Conservation (phyloP, 2,888 invertebrate genomes). For the Bedellia somnulentella region DNA sequence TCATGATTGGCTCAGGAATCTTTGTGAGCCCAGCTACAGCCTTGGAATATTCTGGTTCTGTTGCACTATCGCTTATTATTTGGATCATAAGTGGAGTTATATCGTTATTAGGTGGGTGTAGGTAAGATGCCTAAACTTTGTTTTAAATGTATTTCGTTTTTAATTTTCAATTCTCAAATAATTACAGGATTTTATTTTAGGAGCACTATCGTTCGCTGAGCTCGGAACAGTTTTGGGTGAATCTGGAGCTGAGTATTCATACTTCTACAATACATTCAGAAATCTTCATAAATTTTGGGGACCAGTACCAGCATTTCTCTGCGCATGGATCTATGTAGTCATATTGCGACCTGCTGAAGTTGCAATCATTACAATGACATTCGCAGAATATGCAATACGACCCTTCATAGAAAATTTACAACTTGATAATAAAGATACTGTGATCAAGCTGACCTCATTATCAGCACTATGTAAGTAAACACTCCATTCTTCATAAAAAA, state of each 20-base stretch:
- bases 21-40: constrained; percentile 84
- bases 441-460: constrained; percentile 66
- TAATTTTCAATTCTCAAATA: too few species aligned
- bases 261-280: constrained; percentile 73
- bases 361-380: constrained; percentile 75
- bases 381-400: constrained; percentile 73
- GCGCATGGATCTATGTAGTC: constrained; percentile 76
- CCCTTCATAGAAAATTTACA: constrained; percentile 56
- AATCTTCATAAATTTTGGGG: constrained; percentile 71
- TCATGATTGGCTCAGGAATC: constrained; percentile 90
- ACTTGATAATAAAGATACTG: constrained; percentile 34
- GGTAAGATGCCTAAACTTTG: constrained; percentile 25
- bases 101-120: constrained; percentile 72
- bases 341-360: constrained; percentile 73
- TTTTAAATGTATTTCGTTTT: constrained; percentile 3
- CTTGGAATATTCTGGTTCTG: constrained; percentile 73
- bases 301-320: constrained; percentile 72
- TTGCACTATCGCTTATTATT: constrained; percentile 75
- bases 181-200: too few species aligned
- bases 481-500: too few species aligned
- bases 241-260: constrained; percentile 82
- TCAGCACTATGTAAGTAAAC: constrained; percentile 63
- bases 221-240: constrained; percentile 76
- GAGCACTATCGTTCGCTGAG: constrained; percentile 80
- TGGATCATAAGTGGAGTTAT: constrained; percentile 80